Evolutionary conservation across 1,140 invertebrate species (phyloP).

Genomic region (Steinernema khuongi): DNA sequence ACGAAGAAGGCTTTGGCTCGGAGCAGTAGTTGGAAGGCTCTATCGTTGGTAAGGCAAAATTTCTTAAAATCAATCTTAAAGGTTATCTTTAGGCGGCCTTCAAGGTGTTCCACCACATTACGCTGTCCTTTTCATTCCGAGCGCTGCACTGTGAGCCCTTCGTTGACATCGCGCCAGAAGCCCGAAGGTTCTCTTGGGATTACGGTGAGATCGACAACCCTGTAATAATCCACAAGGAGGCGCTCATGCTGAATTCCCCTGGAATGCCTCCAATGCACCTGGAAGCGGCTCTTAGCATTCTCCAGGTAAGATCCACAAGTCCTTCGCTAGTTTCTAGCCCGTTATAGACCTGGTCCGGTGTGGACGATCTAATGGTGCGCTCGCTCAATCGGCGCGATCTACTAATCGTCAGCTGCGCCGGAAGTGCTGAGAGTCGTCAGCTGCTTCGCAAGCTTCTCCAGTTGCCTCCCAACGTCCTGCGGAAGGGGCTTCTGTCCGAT

Average conservation of each 20-base stretch:
- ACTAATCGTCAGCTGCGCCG: neutral
- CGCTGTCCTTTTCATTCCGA: neutral
- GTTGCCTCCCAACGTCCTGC: neutral
- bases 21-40: neutral
- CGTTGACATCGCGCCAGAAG: neutral
- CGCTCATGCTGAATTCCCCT: neutral
- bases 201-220: slow-evolving; percentile 5
- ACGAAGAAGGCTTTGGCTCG: neutral
- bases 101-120: slow-evolving; percentile 8
- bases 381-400: neutral
- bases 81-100: neutral
- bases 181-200: neutral
- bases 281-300: neutral
- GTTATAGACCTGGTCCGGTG: neutral
- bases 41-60: neutral
- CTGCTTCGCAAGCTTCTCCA: neutral
- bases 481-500: neutral
- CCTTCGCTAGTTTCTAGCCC: neutral
- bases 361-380: neutral
- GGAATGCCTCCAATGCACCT: slow-evolving; percentile 1
- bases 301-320: neutral
- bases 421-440: neutral
- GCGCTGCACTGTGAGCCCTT: neutral
- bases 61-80: neutral
- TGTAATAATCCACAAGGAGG: neutral